These are phyloP conservation scores for Tillus elongatus DNA, from an alignment of 2,888 invertebrate genomes.

Conservation along the genomic window DNA sequence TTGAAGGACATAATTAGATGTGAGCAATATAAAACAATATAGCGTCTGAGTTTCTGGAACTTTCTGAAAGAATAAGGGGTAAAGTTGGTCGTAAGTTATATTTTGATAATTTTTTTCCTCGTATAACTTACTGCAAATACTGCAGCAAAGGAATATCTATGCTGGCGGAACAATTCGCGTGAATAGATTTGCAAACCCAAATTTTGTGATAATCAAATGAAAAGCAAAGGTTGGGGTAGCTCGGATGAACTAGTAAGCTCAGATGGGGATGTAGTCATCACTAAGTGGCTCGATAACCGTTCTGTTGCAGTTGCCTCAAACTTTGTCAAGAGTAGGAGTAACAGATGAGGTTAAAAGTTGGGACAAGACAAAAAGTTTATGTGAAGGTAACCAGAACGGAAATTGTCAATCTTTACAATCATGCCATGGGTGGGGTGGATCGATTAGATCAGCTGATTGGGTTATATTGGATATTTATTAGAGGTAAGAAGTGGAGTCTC, in stretches of 20 bases:
- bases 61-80: too few species aligned
- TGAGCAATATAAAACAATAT: conserved; percentile 6
- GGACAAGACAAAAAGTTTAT: conserved; percentile 6
- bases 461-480: conserved; percentile 19
- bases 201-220: neutral
- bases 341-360: conserved; percentile 4
- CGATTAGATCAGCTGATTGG: conserved; percentile 17
- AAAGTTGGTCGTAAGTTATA: conserved; percentile 13
- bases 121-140: neutral
- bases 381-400: conserved; percentile 5
- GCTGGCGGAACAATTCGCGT: neutral
- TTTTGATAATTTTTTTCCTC: conserved; percentile 18
- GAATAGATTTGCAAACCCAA: neutral
- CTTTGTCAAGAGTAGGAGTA: conserved; percentile 5
- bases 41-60: conserved; percentile 15
- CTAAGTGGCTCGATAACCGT: conserved; percentile 3
- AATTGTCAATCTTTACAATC: conserved; percentile 12
- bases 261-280: neutral
- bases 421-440: conserved; percentile 21
- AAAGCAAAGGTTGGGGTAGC: neutral
- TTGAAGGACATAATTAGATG: conserved; percentile 12
- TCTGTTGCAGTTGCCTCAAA: conserved; percentile 1
- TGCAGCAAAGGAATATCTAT: neutral
- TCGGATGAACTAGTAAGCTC: neutral
- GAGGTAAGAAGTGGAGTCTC: conserved; percentile 22